Conservation (phyloP, 1,140 invertebrate species). For the Carposina sasakii region DNA sequence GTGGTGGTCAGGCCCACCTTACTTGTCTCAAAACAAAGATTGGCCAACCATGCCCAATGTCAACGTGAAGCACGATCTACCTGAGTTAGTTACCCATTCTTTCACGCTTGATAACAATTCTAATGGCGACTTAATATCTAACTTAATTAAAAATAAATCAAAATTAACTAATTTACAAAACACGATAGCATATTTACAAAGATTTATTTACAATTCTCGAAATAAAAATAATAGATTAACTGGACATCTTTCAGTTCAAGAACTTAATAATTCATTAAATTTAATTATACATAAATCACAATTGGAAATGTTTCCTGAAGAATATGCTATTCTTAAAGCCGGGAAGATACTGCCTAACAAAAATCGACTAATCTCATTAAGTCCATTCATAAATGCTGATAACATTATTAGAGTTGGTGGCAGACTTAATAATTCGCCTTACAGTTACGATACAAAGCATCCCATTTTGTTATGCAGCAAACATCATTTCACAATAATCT, state of each 20-base stretch:
- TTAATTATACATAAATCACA: slow-evolving; percentile 12
- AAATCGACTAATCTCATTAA: slow-evolving; percentile 16
- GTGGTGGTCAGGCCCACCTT: slow-evolving; percentile 42
- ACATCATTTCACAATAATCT: slow-evolving; percentile 17
- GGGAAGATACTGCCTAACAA: slow-evolving; percentile 14
- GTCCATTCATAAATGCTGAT: slow-evolving; percentile 8
- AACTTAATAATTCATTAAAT: slow-evolving; percentile 14
- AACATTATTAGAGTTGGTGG: slow-evolving; percentile 16
- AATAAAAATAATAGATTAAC: slow-evolving; percentile 12
- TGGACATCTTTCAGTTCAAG: slow-evolving; percentile 3
- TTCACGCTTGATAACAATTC: neutral
- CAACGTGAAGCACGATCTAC: slow-evolving; percentile 8
- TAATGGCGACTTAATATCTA: neutral
- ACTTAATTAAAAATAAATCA: neutral
- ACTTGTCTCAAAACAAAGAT: neutral
- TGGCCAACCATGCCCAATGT: slow-evolving; percentile 5
- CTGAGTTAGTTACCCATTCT: slow-evolving; percentile 6
- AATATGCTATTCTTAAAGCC: slow-evolving; percentile 9
- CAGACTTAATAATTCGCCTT: slow-evolving; percentile 17
- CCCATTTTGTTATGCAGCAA: slow-evolving; percentile 17
- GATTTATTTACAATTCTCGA: slow-evolving; percentile 17
- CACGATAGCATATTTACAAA: slow-evolving; percentile 13
- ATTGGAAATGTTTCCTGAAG: slow-evolving; percentile 19
- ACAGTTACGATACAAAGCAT: slow-evolving; percentile 14
- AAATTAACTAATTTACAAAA: too few relatives aligned